Evolutionary conservation across 2,888 invertebrate species (phyloP).

Genomic region (Digitonthophagus gazella): DNA sequence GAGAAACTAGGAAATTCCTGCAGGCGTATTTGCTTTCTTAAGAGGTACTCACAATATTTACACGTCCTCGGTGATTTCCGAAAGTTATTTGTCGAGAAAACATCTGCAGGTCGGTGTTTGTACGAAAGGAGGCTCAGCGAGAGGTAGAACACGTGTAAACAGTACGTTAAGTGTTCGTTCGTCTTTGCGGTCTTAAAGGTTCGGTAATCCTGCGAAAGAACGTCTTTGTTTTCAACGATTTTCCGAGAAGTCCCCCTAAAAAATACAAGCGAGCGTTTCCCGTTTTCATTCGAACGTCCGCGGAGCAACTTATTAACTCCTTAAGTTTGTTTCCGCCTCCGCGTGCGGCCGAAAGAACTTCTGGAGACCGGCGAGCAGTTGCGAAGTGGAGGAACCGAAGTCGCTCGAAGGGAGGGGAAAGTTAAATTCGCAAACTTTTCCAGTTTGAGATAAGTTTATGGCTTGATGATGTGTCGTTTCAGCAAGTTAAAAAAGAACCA

Average conservation of each 20-base stretch:
- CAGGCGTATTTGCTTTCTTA: not conserved
- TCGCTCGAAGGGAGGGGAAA: slow-evolving; percentile 15
- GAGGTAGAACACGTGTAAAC: not conserved
- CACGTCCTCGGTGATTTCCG: not conserved
- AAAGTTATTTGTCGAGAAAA: not conserved
- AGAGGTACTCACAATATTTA: not conserved
- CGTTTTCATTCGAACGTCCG: not conserved
- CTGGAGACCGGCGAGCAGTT: not conserved
- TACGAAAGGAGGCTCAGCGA: not conserved
- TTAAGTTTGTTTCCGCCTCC: not conserved
- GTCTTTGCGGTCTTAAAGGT: not conserved
- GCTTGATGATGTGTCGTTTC: slow-evolving; percentile 22
- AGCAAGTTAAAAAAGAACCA: slow-evolving; percentile 14
- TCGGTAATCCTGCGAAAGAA: too few species aligned
- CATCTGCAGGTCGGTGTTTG: not conserved
- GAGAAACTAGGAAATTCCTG: not conserved
- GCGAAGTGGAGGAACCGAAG: not conserved
- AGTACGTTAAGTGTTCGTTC: not conserved
- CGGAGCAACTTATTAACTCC: not conserved
- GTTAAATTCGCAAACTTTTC: slow-evolving; percentile 28
- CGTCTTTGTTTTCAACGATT: not conserved
- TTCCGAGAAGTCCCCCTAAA: slow-evolving; percentile 1
- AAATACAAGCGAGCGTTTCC: not conserved
- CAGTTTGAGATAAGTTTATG: slow-evolving; percentile 20
- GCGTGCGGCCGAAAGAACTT: not conserved